Base-by-base conservation (phyloP, 2,888 invertebrate genomes). In the Acronicta leporina region DNA sequence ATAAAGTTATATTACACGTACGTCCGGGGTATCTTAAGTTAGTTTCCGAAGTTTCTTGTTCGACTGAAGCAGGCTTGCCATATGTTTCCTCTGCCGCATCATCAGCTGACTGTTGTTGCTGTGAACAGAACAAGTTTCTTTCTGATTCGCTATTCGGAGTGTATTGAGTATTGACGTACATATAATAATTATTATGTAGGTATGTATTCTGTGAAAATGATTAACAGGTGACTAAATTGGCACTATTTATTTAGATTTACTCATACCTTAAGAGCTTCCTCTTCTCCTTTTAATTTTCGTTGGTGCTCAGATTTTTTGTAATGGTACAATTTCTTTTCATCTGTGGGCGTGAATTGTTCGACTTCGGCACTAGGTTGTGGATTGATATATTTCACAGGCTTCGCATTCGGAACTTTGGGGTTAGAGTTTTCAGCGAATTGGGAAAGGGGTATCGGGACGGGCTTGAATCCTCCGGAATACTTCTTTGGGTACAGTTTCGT, bases 401-500 rank as follows among this genome's bases (percentile, higher is more conserved):
- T 90, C 47, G 93, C 94, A 76, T 89, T 91, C 59, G 95, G 95
- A 14, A 92, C 80, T 84, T 92, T 82, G 63, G 79, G 85, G 11
- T 74, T 71, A 41, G 85, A 68, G 15, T 85, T 86, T 30, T 88
- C 89, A 41, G 81, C 83, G 59, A 84, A 91, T 68, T 90, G 90
- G 5, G 80, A 79, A 60, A 94, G 79, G 8, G 94, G 94, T 70
- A 94, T 92, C 1, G 91, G 88, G 44, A 94, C 81, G 0, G 94
- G 92, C 55, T 93, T 94, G 55, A 95, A 92, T 20, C 91, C 91
- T 47, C 92, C 89, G 63, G 89, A 84, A 81, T 92, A 96, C 80
- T 96, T 96, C 81, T 96, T 96, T 0, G 96, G 96, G 75, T 95
- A 95, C 25, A 92, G 76, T 75, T 94, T 94, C 16, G 95, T 96